Conservation (phyloP, 1,140 invertebrate species). For the Teleogryllus occipitalis region DNA sequence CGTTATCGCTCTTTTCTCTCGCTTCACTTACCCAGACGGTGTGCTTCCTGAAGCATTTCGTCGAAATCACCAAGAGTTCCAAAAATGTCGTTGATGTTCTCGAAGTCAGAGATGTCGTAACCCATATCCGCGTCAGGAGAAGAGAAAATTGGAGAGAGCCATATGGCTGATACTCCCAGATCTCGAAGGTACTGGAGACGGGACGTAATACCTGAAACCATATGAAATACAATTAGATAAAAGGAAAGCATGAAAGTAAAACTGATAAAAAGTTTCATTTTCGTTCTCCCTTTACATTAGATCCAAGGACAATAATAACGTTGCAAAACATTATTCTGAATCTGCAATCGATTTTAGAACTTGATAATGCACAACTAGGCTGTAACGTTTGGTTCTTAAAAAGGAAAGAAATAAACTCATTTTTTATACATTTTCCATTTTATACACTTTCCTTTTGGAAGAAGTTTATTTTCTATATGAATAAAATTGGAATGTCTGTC, state of each 20-base stretch:
- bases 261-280: too few relatives aligned
- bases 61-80: slow-evolving; percentile 57
- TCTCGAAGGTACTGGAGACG: slow-evolving; percentile 55
- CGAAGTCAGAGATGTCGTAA: slow-evolving; percentile 58
- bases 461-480: background rate
- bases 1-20: too few relatives aligned
- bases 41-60: slow-evolving; percentile 30
- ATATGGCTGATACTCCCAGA: slow-evolving; percentile 46
- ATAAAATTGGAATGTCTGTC: too few relatives aligned
- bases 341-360: too few relatives aligned
- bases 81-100: slow-evolving; percentile 45
- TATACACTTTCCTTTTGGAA: background rate
- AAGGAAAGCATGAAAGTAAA: too few relatives aligned
- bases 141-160: slow-evolving; percentile 50
- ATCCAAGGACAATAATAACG: too few relatives aligned
- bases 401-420: too few relatives aligned
- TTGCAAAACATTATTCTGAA: too few relatives aligned
- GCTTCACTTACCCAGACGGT: slow-evolving; percentile 27
- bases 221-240: too few relatives aligned
- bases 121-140: slow-evolving; percentile 53
- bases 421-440: background rate
- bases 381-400: too few relatives aligned
- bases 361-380: too few relatives aligned
- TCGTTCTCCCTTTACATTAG: too few relatives aligned
- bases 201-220: slow-evolving; percentile 41